A percentile compares a stretch with the other conserved stretches of the same genome.
phyloP scores from a whole-genome alignment of 2,797 vertebrate genomes.

The Rhinophrynus dorsalis region DNA sequence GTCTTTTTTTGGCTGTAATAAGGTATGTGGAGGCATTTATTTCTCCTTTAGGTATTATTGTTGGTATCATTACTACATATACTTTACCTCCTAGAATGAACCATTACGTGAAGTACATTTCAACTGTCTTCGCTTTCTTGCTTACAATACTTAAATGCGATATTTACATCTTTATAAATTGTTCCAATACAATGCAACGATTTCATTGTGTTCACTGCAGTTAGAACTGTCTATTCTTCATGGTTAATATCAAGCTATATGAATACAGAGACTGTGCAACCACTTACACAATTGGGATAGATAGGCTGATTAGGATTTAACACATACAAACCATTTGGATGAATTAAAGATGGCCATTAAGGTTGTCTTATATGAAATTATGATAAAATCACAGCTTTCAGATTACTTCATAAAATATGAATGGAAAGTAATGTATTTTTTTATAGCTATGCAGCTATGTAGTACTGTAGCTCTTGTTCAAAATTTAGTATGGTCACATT shows the following conservation, averaged over 20 bases:
- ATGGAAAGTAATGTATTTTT: neutral
- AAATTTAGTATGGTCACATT: too few relatives aligned
- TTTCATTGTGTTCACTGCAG: too few relatives aligned
- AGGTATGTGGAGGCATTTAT: too few relatives aligned
- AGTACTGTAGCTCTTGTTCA: neutral
- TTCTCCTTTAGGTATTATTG: too few relatives aligned
- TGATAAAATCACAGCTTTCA: neutral
- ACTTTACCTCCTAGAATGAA: too few relatives aligned
- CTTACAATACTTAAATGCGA: too few relatives aligned
- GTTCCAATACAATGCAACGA: too few relatives aligned
- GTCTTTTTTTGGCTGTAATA: too few relatives aligned
- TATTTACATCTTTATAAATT: too few relatives aligned
- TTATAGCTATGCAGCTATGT: neutral
- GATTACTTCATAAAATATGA: constrained; percentile 15
- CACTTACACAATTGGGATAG: neutral
- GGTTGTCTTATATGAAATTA: neutral
- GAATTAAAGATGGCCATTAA: constrained; percentile 5
- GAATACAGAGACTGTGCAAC: neutral
- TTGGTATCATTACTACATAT: too few relatives aligned
- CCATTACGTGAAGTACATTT: too few relatives aligned
- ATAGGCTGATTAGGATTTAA: neutral
- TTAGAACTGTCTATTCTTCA: neutral
- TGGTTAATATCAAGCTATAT: neutral
- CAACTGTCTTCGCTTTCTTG: too few relatives aligned
- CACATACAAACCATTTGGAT: neutral